phyloP scores from a whole-genome alignment of 30 jellyfish, hydroid and myxozoan genomes.

The Aurelia aurita region DNA sequence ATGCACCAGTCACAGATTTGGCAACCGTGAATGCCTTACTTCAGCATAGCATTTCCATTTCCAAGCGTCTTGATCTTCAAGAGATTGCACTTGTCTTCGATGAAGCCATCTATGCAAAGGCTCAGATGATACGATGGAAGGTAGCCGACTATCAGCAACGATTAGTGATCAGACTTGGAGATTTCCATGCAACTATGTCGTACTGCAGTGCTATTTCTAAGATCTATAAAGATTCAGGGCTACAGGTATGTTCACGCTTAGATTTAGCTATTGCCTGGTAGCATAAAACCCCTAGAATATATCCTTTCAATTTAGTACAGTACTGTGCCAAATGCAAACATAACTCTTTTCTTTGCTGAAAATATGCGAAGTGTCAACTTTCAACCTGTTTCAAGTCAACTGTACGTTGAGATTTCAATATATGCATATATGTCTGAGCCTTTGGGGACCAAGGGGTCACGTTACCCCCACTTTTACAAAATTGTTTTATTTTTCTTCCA shows the following conservation, averaged over 20 bases:
- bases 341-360: neutral
- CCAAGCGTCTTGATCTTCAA: constrained; percentile 10
- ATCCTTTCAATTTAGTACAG: neutral
- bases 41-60: constrained; percentile 22
- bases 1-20: constrained; percentile 59
- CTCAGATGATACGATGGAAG: constrained; percentile 65
- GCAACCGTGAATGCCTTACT: constrained; percentile 56
- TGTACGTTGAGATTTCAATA: no score
- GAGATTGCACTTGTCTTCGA: constrained; percentile 50
- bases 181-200: constrained; percentile 66
- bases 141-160: constrained; percentile 24
- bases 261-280: no score
- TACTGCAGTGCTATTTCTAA: constrained; percentile 54
- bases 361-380: no score
- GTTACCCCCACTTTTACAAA: no score
- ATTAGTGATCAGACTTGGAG: constrained; percentile 62
- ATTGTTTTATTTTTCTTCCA: no score
- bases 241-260: constrained; percentile 37
- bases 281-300: no score
- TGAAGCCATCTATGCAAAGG: constrained; percentile 74
- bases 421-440: no score
- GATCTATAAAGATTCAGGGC: constrained; percentile 49
- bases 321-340: neutral
- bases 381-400: no score
- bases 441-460: no score